Base-by-base conservation (phyloP, 2,797 vertebrate genomes). In the Melanotaenia nigrans region DNA sequence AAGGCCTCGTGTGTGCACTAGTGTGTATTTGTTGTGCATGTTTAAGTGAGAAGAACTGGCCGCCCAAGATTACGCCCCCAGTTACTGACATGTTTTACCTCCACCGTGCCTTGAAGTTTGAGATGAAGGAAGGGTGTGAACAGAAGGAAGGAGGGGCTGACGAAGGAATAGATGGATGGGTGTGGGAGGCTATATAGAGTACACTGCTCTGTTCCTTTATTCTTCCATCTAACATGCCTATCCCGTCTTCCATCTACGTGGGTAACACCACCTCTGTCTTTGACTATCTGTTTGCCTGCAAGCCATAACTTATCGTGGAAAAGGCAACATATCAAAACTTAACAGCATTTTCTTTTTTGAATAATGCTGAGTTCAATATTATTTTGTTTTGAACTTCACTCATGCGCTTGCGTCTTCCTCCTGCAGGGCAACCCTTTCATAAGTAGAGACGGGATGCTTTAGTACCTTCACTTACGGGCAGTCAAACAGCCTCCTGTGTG, bases 321-420 rank as follows among this genome's bases (percentile, higher is more conserved):
- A 90, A 92, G 83, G 90, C 90, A 90, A 90, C 92, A 92, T 92
- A 92, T 94, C 91, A 92, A 87, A 93, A 92, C 88, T 88, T 88
- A 87, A 89, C 90, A 57, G 83, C 86, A 54, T 89, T 91, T 91
- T 90, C 89, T 89, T 92, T 93, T 91, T 86, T 81, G 92, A 94
- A 95, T 94, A 94, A 88, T 95, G 94, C 93, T 95, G 94, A 95
- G 94, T 94, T 94, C 90, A 95, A 94, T 91, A 90, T 94, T 94
- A 93, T 94, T 92, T 88, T 92, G 92, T 92, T 95, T 95, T 94
- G 90, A 95, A 93, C 90, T 91, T 87, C 81, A 77, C 82, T 87
- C 35, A 65, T 55, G 79, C 73, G 71, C 81, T 85, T 81, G 82
- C 79, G 63, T 89, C 77, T 78, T 86, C 85, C 74, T 78, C 83